A percentile compares a stretch with the other conserved stretches of the same genome.
Evolutionary conservation across 2,888 invertebrate genomes (phyloP).

Genomic region (Ellobium chinense): DNA sequence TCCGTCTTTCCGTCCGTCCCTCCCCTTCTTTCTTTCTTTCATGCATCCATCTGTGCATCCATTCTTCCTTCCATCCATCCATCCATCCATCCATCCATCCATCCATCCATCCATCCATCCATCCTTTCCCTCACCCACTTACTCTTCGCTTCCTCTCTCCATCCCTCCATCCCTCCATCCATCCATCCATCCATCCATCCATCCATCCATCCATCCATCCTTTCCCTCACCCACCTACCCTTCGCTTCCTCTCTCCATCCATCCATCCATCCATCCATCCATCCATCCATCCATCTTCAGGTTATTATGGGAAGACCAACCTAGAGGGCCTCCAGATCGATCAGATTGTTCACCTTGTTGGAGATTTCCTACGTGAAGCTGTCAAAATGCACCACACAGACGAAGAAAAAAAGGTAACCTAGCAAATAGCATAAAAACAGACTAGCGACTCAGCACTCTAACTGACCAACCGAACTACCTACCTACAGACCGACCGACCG

Average conservation of each 20-base stretch:
- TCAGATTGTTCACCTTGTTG: conserved; percentile 13
- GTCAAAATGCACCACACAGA: conserved; percentile 7
- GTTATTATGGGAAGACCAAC: conserved; percentile 16
- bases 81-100: background rate
- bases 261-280: background rate
- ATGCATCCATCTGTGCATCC: background rate
- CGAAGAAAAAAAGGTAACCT: conserved; percentile 25
- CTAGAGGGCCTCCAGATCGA: conserved; percentile 16
- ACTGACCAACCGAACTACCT: no score
- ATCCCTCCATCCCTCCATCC: background rate
- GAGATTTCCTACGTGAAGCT: background rate
- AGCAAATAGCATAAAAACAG: no score
- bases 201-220: background rate
- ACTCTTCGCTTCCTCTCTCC: background rate
- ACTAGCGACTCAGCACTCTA: no score
- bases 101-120: background rate
- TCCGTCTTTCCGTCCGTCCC: background rate
- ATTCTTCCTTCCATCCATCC: background rate
- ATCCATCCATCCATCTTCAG: background rate
- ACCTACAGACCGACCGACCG: no score
- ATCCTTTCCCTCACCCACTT: background rate
- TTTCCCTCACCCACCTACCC: background rate
- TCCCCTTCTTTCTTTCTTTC: background rate
- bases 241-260: background rate
- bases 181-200: background rate